These are phyloP conservation scores for Antheraea pernyi DNA, from an alignment of 1,140 invertebrate species.

Conservation along the genomic window DNA sequence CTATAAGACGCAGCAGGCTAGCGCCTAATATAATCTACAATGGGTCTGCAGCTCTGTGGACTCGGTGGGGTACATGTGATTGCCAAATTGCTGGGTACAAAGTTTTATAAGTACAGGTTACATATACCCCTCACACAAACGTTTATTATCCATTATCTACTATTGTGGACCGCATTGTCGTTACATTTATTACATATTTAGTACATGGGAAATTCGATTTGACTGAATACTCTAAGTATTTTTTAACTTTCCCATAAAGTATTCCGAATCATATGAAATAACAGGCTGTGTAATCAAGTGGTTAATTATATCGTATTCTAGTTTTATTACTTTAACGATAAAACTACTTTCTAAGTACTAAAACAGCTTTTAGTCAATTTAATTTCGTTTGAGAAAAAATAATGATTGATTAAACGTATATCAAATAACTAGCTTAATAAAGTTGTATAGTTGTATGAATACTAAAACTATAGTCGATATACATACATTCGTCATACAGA, in stretches of 20 bases:
- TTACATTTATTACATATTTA: background rate
- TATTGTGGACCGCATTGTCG: background rate
- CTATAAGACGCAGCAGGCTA: constrained; percentile 53
- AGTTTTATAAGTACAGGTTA: constrained; percentile 55
- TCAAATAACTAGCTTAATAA: no score
- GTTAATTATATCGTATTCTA: no score
- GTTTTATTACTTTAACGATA: no score
- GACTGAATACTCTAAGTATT: background rate
- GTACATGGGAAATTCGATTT: background rate
- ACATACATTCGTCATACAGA: background rate
- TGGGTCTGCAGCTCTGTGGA: constrained; percentile 34
- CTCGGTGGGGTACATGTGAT: constrained; percentile 46
- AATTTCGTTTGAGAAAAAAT: no score
- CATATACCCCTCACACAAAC: constrained; percentile 29
- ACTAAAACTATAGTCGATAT: no score
- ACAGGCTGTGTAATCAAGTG: no score
- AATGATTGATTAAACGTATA: no score
- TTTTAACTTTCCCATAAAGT: no score
- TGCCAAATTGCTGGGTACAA: constrained; percentile 69
- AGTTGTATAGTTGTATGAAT: no score
- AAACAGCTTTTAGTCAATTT: no score
- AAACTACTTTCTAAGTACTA: no score
- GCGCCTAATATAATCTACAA: constrained; percentile 39
- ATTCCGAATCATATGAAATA: no score
- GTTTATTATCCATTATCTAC: constrained; percentile 43